Evolutionary conservation across 2,113 vertebrate genomes (phyloP).

Genomic region (Lasiurus borealis): DNA sequence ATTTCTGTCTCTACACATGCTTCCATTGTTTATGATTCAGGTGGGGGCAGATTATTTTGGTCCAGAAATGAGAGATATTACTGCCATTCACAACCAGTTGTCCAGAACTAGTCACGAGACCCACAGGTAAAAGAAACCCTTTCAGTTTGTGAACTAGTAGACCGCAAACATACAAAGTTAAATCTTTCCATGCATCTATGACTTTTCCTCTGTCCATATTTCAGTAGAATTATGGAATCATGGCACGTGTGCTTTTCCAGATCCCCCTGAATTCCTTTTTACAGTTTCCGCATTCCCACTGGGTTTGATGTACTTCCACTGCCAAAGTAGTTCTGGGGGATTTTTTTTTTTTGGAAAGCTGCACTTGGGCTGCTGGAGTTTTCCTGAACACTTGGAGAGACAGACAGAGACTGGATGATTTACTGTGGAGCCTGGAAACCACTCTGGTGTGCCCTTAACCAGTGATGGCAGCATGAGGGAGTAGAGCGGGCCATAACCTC

Average conservation of each 20-base stretch:
- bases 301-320: constrained; percentile 3
- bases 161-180: background rate
- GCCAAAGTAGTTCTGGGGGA: background rate
- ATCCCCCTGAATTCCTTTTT: background rate
- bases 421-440: background rate
- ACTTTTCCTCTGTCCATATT: background rate
- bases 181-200: background rate
- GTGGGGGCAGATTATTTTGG: background rate
- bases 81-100: background rate
- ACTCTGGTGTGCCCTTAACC: background rate
- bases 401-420: background rate
- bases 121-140: background rate
- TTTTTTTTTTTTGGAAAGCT: background rate
- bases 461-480: too few relatives aligned
- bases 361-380: background rate
- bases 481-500: background rate
- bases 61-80: background rate
- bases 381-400: background rate
- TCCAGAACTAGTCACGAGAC: background rate
- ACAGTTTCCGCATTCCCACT: background rate
- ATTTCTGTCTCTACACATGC: background rate
- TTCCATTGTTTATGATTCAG: background rate
- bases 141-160: background rate
- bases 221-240: background rate
- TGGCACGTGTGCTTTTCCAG: background rate